These are phyloP conservation scores for Bagarius yarrelli DNA, from an alignment of 2,113 vertebrate genomes.

Conservation along the genomic window DNA sequence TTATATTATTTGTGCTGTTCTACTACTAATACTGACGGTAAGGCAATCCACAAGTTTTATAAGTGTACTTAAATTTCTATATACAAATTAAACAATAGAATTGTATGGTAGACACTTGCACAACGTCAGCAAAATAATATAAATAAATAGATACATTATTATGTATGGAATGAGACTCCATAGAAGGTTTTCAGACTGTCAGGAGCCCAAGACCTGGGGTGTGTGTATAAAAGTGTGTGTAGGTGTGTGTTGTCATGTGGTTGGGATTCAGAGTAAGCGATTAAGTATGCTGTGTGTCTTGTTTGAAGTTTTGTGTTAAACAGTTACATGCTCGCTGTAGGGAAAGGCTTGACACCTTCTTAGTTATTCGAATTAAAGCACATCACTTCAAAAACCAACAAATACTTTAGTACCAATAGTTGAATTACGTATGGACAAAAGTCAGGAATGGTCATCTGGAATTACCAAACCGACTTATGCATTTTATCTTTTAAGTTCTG, in stretches of 20 bases:
- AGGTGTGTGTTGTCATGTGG: constrained; percentile 7
- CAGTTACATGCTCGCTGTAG: background rate
- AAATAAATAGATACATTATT: background rate
- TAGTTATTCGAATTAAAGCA: background rate
- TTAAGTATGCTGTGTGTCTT: background rate
- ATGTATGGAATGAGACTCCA: background rate
- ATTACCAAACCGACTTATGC: background rate
- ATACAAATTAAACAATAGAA: background rate
- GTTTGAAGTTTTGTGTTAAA: constrained; percentile 3
- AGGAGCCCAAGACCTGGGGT: background rate
- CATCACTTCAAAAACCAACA: background rate
- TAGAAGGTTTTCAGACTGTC: background rate
- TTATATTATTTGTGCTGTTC: background rate
- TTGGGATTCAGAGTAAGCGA: background rate
- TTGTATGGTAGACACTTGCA: background rate
- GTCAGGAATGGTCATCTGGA: background rate
- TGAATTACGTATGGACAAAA: background rate
- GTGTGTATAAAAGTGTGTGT: background rate
- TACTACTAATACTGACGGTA: background rate
- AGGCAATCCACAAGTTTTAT: background rate
- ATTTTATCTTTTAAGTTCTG: background rate
- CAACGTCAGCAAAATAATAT: background rate
- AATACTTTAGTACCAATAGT: background rate
- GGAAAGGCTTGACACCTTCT: background rate
- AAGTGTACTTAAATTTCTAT: background rate